Evolutionary conservation across 37 sponge, comb jelly and placozoan species (phyloP).

Genomic region (Chondrilla cf. caribensis): DNA sequence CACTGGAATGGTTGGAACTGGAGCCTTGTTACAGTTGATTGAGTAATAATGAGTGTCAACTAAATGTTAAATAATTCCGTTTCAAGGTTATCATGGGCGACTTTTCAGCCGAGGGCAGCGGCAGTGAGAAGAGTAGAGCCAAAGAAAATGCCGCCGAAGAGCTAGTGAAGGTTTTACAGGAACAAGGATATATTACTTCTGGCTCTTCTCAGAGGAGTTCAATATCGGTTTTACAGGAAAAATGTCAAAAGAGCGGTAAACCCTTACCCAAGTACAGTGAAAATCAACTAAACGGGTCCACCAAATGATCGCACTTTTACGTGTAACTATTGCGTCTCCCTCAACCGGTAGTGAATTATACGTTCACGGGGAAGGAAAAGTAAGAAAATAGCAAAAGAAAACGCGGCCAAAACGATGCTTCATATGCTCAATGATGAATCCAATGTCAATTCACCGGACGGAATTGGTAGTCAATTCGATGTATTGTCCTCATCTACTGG

Average conservation of each 20-base stretch:
- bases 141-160: slow-evolving; percentile 9
- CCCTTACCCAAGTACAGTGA: slow-evolving; percentile 10
- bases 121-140: slow-evolving; percentile 23
- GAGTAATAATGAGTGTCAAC: too few relatives aligned
- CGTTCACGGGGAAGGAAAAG: slow-evolving; percentile 12
- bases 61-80: not conserved
- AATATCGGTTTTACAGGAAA: slow-evolving; percentile 9
- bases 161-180: not conserved
- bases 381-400: slow-evolving; percentile 44
- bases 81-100: slow-evolving; percentile 9
- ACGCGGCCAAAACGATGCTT: slow-evolving; percentile 35
- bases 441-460: too few relatives aligned
- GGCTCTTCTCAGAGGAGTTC: not conserved
- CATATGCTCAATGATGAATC: not conserved
- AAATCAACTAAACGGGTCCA: not conserved
- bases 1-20: not conserved
- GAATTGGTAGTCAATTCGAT: too few relatives aligned
- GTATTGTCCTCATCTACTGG: too few relatives aligned
- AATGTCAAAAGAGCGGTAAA: slow-evolving; percentile 22
- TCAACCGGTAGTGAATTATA: not conserved
- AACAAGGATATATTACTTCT: not conserved
- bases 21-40: too few relatives aligned
- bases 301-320: slow-evolving; percentile 21
- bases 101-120: slow-evolving; percentile 2
- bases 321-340: not conserved